phyloP scores from a whole-genome alignment of 2,113 vertebrate genomes.

The Barnardius zonarius region DNA sequence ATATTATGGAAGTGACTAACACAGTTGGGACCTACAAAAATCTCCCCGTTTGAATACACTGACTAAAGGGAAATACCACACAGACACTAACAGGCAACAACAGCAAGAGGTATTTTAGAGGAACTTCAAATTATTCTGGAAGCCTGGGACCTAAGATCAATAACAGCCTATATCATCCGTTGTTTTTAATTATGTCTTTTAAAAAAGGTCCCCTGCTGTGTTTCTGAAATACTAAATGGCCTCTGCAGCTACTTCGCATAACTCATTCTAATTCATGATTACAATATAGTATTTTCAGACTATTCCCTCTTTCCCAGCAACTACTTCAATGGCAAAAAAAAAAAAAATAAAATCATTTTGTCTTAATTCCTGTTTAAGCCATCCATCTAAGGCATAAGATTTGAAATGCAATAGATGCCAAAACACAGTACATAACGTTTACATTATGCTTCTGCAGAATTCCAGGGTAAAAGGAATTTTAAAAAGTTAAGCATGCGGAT shows the following conservation, averaged over 20 bases:
- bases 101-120: constrained; percentile 48
- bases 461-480: not conserved
- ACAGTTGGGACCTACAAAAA: not conserved
- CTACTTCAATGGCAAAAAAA: not conserved
- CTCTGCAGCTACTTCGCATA: constrained; percentile 70
- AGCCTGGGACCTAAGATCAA: constrained; percentile 66
- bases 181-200: constrained; percentile 78
- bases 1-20: not conserved
- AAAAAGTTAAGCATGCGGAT: not conserved
- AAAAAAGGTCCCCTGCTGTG: constrained; percentile 74
- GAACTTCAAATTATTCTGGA: constrained; percentile 65
- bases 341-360: not conserved
- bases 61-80: constrained; percentile 14
- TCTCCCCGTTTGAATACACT: not conserved
- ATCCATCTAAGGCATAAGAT: not conserved
- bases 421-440: not conserved
- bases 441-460: not conserved
- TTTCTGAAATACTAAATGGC: constrained; percentile 75
- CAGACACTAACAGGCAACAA: constrained; percentile 18
- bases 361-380: constrained; percentile 2
- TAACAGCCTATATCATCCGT: constrained; percentile 67
- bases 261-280: constrained; percentile 74
- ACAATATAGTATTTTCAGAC: constrained; percentile 64
- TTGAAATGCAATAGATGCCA: constrained; percentile 2
- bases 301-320: constrained; percentile 59